These are phyloP conservation scores for Esox lucius DNA, from an alignment of 2,797 vertebrate species.

Conservation along the genomic window DNA sequence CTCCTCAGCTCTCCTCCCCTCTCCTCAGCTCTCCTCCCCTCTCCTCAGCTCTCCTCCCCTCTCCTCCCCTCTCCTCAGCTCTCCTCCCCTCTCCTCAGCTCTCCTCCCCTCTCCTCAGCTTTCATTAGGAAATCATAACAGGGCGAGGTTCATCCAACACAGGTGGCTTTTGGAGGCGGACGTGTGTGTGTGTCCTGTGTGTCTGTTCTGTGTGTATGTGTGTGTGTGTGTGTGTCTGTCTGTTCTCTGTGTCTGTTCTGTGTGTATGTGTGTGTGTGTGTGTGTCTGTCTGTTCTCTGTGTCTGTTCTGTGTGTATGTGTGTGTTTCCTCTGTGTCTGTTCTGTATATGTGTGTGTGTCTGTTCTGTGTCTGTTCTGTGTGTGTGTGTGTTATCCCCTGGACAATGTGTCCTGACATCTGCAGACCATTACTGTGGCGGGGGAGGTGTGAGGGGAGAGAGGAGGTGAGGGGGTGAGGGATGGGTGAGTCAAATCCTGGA, in stretches of 20 bases:
- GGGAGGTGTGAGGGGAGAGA: no score
- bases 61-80: constrained; percentile 17
- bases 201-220: no score
- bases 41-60: constrained; percentile 25
- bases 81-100: no score
- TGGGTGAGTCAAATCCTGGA: constrained; percentile 17
- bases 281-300: background rate
- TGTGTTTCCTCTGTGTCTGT: background rate
- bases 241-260: background rate
- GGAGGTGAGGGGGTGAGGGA: constrained; percentile 24
- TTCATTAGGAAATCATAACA: constrained; percentile 66
- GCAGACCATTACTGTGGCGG: constrained; percentile 43
- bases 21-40: constrained; percentile 25
- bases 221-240: background rate
- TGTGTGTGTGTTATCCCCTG: background rate
- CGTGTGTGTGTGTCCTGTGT: background rate
- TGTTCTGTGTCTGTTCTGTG: background rate
- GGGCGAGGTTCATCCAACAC: constrained; percentile 49
- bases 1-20: constrained; percentile 25
- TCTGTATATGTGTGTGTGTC: background rate
- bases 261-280: constrained; percentile 5
- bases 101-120: constrained; percentile 44
- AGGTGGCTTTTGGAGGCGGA: constrained; percentile 51
- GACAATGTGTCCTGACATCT: constrained; percentile 52
- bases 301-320: background rate